Evolutionary conservation across 1,140 invertebrate species (phyloP), one percentile per base, ranked within the genome.

Genomic region (Pinna nobilis): DNA sequence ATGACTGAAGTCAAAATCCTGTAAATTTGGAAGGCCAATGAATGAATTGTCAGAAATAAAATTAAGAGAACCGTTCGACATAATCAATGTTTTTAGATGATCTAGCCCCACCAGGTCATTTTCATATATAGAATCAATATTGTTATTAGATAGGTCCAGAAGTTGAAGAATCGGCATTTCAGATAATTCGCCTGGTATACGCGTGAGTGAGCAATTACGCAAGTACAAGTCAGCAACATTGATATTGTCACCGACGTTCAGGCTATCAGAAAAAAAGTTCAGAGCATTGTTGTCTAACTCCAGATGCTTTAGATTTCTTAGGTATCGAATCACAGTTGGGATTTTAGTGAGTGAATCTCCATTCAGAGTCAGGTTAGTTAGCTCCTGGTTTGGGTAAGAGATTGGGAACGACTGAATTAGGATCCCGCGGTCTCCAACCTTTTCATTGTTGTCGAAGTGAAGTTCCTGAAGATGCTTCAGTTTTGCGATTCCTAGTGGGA

Each of bases 151-250:
- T 18, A 74, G 33, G 20, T 74, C 72, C 23, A 74, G 55, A 1
- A 13, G 0, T 1, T 4, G 39, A n/a, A 74, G 32, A 11, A 3
- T 3, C 6, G 35, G 5, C 11, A 74, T 39, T 7, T 67, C 57
- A 3, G 59, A 25, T 3, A 74, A 28, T 3, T 64, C 72, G n/a
- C 64, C 72, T 23, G 72, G 72, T 20, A 74, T 64, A 68, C 72
- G 20, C 25, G 63, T 60, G 4, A 74, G 47, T 11, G 47, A 50
- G 55, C 72, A 74, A 30, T 68, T 41, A 18, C 59, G 35, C 4
- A 74, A 30, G 3, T 64, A 35, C n/a, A 74, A 60, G 28, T 61
- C 30, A 20, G 11, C 18, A 0, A 68, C 41, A 32, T 47, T 44
- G 9, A 53, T n/a, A 13, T 68, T 41, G n/a, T n/a, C n/a, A 15